phyloP scores from a whole-genome alignment of 2,888 invertebrate genomes.

The Drosophila infuscata region DNA sequence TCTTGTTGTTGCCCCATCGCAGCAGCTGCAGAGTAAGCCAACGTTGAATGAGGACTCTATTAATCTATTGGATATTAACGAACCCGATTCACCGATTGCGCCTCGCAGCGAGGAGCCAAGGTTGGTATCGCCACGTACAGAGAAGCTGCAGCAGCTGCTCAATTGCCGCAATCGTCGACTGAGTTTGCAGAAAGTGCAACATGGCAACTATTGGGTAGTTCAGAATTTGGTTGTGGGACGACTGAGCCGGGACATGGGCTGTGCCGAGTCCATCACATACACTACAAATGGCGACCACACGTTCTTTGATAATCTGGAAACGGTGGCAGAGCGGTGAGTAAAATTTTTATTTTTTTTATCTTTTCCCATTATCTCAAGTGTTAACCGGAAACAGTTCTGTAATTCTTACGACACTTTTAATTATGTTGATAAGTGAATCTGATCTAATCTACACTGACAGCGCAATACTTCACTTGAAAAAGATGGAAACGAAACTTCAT shows the following conservation, averaged over 20 bases:
- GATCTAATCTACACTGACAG: no score
- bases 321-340: conserved; percentile 85
- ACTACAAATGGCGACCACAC: conserved; percentile 89
- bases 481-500: no score
- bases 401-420: neutral
- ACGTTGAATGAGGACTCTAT: no score
- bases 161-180: conserved; percentile 69
- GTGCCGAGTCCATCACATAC: conserved; percentile 88
- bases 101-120: neutral
- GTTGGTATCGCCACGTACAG: conserved; percentile 32
- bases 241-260: conserved; percentile 84
- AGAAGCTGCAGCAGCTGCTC: conserved; percentile 60
- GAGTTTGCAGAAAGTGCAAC: conserved; percentile 65
- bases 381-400: neutral
- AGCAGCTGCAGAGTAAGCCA: no score
- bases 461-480: no score
- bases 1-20: neutral
- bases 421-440: neutral
- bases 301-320: conserved; percentile 88
- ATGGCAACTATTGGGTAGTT: conserved; percentile 86
- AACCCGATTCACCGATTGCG: neutral
- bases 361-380: neutral
- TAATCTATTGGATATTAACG: neutral
- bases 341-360: neutral
- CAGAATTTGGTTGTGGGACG: conserved; percentile 87